Evolutionary conservation across 2,113 vertebrate species (phyloP), one percentile per base, ranked within the genome.

Genomic region (Alligator mississippiensis): DNA sequence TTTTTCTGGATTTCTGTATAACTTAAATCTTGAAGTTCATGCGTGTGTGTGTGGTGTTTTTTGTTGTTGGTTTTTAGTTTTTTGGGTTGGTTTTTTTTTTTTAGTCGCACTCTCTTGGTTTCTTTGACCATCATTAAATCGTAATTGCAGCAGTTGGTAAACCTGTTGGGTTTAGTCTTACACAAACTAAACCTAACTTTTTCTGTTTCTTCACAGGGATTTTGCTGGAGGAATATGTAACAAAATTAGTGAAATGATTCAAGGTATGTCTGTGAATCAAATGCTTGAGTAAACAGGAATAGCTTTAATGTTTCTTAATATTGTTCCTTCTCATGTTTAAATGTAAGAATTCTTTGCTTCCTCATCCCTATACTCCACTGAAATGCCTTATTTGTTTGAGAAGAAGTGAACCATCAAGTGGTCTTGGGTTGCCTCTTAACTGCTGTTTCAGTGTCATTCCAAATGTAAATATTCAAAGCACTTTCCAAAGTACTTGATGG

Each of bases 161-260:
- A 28, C 82, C 10, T 38, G 2, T 60, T 22, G 1, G 4, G 17
- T 28, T 83, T 72, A 1, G 60, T 90, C 90, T 94, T 13, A 66
- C 61, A 9, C 22, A 62, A 19, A 62, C 61, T 47, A 47, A 47
- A 79, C 17, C 4, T 72, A 4, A 22, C 28, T 87, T 87, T 64
- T 87, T 92, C 34, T 97, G 76, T 96, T 92, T 98, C 97, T 93
- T 85, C 85, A 60, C 93, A 99, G 99, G 97, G 99, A 99, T 98
- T 99, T 99, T 98, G 99, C 99, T 88, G 99, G 98, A 0, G 99
- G 99, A 92, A 99, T 99, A 97, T 99, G 99, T 97, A 99, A 99
- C 97, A 99, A 99, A 98, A 99, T 99, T 97, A 99, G 99, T 86
- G 99, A 99, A 96, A 99, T 99, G 99, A 99, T 99, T 98, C 99